Evolutionary conservation across 2,888 invertebrate species (phyloP), one percentile per base, ranked within the genome.

Genomic region (Furcula furcula): DNA sequence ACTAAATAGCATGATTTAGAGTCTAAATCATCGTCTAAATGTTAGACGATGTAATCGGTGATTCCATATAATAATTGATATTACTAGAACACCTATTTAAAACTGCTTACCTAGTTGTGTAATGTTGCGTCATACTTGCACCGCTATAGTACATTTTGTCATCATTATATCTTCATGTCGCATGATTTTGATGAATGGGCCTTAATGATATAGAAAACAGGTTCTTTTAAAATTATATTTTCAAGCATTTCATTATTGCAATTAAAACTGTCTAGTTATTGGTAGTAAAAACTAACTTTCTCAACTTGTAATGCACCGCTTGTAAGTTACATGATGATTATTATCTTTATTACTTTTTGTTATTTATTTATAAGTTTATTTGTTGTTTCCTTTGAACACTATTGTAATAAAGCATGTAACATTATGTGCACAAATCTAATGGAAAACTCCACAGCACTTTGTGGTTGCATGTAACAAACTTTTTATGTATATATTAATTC

Each of bases 331-430:
- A 31, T 31, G 21, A 9, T 18, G 14, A 25, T 10, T 10, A 11
- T 6, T n/a, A 18, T n/a, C 2, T 18, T 15, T 11, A 11, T 28
- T 7, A 25, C 25, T 7, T 12, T 41, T 34, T 31, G 22, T 25
- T 35, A 35, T 46, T 25, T 41, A 47, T 54, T 51, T 51, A 51
- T 48, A 38, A 37, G 39, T 32, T 29, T 26, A 28, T 32, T 55
- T 36, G 28, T 42, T 42, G 31, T 46, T 43, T 40, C 31, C 16
- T 12, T 50, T 22, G 26, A 40, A 42, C 29, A 11, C 27, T 29
- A 34, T 31, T 30, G 29, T 39, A 16, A 9, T 4, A 34, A 39
- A 45, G 14, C 45, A 49, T 54, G 14, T 37, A 47, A 55, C 55
- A 40, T 40, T 28, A 31, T 40, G 30, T 38, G 32, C 15, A n/a